Percentiles rank a stretch among this genome's conserved stretches.
Evolutionary conservation across 1,140 invertebrate species (phyloP).

Genomic region (Marisa cornuarietis): DNA sequence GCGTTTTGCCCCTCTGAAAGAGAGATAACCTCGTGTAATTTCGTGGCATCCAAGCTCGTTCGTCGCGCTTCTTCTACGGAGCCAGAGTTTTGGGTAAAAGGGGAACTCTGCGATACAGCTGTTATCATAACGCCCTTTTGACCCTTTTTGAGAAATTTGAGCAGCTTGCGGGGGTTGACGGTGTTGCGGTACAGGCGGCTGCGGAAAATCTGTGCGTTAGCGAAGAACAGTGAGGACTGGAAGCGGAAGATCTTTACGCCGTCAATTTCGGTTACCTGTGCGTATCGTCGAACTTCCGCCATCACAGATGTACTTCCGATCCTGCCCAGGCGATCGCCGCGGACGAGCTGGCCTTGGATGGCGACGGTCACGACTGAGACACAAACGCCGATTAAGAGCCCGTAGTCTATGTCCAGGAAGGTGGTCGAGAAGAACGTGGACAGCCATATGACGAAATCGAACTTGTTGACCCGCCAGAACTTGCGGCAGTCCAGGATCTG

Average conservation of each 20-base stretch:
- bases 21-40: no score
- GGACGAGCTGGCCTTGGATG: slow-evolving; percentile 56
- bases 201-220: slow-evolving; percentile 67
- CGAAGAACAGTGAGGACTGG: slow-evolving; percentile 67
- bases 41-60: no score
- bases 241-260: slow-evolving; percentile 67
- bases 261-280: slow-evolving; percentile 35
- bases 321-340: slow-evolving; percentile 45
- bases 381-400: slow-evolving; percentile 57
- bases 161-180: slow-evolving; percentile 49
- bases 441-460: slow-evolving; percentile 62
- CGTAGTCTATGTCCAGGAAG: slow-evolving; percentile 58
- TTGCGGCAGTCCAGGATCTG: slow-evolving; percentile 54
- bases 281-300: slow-evolving; percentile 30
- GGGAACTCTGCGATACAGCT: not conserved
- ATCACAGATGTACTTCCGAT: slow-evolving; percentile 19
- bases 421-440: slow-evolving; percentile 55
- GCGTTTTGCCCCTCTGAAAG: no score
- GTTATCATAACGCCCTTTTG: slow-evolving; percentile 33
- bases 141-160: slow-evolving; percentile 55
- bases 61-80: no score
- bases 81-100: no score
- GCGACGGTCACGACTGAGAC: slow-evolving; percentile 59
- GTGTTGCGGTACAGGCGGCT: slow-evolving; percentile 49
- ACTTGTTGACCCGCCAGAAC: slow-evolving; percentile 58